phyloP scores from a whole-genome alignment of 2,113 vertebrate genomes.

The Helogale parvula region DNA sequence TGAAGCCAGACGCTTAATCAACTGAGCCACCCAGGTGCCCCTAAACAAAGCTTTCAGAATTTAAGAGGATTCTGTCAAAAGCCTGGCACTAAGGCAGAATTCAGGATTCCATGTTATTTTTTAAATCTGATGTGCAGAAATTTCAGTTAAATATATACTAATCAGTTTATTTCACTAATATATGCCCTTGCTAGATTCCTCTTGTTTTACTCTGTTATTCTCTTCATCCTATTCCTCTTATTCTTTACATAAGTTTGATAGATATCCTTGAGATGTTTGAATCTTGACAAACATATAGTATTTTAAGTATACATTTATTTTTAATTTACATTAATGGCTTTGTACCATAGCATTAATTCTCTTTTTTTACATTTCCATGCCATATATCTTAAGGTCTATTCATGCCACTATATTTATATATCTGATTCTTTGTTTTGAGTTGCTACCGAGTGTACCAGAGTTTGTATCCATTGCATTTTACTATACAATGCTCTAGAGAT shows the following conservation, averaged over 20 bases:
- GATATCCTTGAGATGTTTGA: background rate
- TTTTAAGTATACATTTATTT: background rate
- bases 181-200: background rate
- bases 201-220: background rate
- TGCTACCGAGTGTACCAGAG: background rate
- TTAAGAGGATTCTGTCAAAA: background rate
- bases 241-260: background rate
- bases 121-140: background rate
- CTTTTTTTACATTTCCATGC: background rate
- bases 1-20: no score
- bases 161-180: background rate
- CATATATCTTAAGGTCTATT: background rate
- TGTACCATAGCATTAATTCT: background rate
- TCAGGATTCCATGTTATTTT: background rate
- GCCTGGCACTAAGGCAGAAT: background rate
- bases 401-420: background rate
- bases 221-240: background rate
- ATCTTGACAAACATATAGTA: background rate
- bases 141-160: background rate
- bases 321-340: background rate
- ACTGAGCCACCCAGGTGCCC: no score
- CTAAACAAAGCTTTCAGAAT: background rate
- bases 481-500: background rate
- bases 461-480: background rate
- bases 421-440: background rate